phyloP scores from a whole-genome alignment of 2,113 vertebrate species.

The Lepus europaeus region DNA sequence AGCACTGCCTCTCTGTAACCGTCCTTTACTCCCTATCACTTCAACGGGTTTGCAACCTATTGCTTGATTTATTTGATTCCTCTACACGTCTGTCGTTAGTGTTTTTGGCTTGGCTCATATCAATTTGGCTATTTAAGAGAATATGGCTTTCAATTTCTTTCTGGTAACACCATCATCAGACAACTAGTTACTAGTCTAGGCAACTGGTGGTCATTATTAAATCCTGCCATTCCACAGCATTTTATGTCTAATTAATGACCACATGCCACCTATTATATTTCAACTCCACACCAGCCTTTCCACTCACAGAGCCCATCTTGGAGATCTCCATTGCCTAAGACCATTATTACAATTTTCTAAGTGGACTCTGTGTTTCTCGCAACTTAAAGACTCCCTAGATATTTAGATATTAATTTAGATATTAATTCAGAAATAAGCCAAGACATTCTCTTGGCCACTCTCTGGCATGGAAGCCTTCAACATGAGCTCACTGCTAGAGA shows the following conservation, averaged over 20 bases:
- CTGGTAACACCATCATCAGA: background rate
- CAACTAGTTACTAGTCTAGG: background rate
- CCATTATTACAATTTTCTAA: slow-evolving; percentile 20
- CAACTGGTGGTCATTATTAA: background rate
- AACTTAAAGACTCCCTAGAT: background rate
- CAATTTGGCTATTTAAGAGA: slow-evolving; percentile 3
- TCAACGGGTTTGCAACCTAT: background rate
- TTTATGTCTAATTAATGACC: background rate
- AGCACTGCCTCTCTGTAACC: background rate
- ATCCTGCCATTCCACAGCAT: background rate
- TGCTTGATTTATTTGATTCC: background rate
- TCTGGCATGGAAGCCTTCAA: background rate
- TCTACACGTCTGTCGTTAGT: background rate
- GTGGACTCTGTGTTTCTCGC: background rate
- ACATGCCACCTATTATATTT: background rate
- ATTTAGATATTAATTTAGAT: background rate
- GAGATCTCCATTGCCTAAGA: background rate
- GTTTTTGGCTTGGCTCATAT: background rate
- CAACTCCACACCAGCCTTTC: background rate
- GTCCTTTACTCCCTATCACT: background rate
- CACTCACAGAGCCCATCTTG: background rate
- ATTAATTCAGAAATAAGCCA: slow-evolving; percentile 11
- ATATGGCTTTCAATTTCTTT: background rate
- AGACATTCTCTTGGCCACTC: background rate
- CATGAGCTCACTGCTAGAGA: background rate